phyloP scores from a whole-genome alignment of 2,113 vertebrate species.

The Embiotoca jacksoni region DNA sequence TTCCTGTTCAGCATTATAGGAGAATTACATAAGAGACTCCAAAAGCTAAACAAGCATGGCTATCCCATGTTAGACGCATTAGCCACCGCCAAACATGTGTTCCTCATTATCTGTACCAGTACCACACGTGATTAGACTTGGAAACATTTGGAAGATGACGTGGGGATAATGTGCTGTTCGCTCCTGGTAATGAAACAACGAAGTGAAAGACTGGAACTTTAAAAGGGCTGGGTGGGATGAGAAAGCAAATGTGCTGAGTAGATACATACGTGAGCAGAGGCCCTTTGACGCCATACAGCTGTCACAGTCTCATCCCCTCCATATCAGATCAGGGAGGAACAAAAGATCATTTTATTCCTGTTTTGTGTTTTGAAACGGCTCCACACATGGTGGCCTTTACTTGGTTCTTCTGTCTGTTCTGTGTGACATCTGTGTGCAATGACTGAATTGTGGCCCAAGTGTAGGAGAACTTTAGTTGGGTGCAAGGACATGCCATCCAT shows the following conservation, averaged over 20 bases:
- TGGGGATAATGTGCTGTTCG: slow-evolving; percentile 18
- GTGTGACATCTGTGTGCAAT: slow-evolving; percentile 45
- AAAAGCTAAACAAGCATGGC: slow-evolving; percentile 48
- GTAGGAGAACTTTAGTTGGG: neutral
- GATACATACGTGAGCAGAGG: slow-evolving; percentile 33
- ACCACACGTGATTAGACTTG: slow-evolving; percentile 42
- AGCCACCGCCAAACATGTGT: slow-evolving; percentile 65
- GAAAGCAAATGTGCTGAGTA: slow-evolving; percentile 44
- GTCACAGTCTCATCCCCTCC: slow-evolving; percentile 19
- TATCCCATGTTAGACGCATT: slow-evolving; percentile 38
- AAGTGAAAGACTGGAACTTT: slow-evolving; percentile 13
- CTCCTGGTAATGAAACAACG: slow-evolving; percentile 55
- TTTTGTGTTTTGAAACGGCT: slow-evolving; percentile 28
- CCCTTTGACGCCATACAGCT: slow-evolving; percentile 52
- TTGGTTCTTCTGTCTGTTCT: slow-evolving; percentile 23
- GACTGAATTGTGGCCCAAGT: slow-evolving; percentile 33
- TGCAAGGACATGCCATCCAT: slow-evolving; percentile 25
- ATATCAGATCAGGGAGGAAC: slow-evolving; percentile 35
- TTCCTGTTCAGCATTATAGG: neutral
- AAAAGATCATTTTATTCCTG: slow-evolving; percentile 20
- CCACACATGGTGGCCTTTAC: slow-evolving; percentile 8
- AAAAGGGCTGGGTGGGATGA: slow-evolving; percentile 50
- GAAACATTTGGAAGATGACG: slow-evolving; percentile 51
- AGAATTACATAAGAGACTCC: no score
- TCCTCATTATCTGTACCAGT: slow-evolving; percentile 57